Evolutionary conservation across 1,140 invertebrate species (phyloP).

Genomic region (Mercenaria mercenaria): DNA sequence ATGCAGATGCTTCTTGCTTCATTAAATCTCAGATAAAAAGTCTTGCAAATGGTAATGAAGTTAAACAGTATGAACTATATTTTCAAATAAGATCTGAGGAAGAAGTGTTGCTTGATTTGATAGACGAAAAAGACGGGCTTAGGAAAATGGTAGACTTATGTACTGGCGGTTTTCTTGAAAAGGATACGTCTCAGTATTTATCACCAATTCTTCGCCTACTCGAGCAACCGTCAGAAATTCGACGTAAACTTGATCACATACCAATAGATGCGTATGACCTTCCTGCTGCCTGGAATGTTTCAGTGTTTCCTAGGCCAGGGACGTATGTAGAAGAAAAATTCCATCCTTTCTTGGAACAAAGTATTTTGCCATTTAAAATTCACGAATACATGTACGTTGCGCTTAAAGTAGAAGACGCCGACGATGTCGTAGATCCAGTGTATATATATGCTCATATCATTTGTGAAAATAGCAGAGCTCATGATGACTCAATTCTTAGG

Average conservation of each 20-base stretch:
- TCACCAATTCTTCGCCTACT: background rate
- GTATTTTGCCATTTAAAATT: constrained; percentile 45
- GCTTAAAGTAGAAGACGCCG: constrained; percentile 72
- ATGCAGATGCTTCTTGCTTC: background rate
- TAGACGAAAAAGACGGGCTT: background rate
- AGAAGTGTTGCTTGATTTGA: background rate
- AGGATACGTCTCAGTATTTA: background rate
- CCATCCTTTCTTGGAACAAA: constrained; percentile 40
- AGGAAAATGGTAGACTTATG: background rate
- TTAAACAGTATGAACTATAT: background rate
- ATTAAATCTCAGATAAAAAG: background rate
- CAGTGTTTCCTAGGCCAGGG: constrained; percentile 28
- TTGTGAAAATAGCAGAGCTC: background rate
- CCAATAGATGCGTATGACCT: constrained; percentile 9
- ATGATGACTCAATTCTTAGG: background rate
- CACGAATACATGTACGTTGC: constrained; percentile 74
- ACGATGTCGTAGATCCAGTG: background rate
- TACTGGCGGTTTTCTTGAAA: background rate
- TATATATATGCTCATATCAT: background rate
- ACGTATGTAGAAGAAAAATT: constrained; percentile 48
- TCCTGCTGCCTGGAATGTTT: background rate
- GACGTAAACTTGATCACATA: background rate
- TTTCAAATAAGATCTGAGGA: background rate
- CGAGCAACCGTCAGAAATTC: background rate
- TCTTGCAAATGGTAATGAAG: background rate